Evolutionary conservation across 2,113 vertebrate species (phyloP).

Genomic region (Barnardius zonarius): DNA sequence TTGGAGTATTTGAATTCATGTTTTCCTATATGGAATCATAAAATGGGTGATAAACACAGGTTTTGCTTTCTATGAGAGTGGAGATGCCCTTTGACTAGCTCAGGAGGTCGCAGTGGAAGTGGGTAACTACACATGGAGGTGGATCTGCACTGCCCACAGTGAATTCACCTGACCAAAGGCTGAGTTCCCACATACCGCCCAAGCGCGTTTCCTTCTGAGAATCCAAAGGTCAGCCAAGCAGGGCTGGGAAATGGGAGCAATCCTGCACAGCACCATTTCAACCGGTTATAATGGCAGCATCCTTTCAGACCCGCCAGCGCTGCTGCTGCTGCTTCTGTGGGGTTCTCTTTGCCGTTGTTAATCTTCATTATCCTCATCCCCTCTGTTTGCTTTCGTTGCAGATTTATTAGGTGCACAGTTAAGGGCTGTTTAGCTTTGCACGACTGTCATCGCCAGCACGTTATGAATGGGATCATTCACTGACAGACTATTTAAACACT

Average conservation of each 20-base stretch:
- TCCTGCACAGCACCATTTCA: background rate
- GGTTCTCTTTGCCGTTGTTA: background rate
- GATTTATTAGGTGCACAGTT: conserved; percentile 70
- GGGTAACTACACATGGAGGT: fast-evolving
- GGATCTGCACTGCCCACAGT: fast-evolving
- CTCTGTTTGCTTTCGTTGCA: conserved; percentile 74
- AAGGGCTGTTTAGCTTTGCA: conserved; percentile 66
- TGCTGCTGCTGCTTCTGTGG: background rate
- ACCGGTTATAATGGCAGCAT: background rate
- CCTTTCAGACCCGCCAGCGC: conserved; percentile 1
- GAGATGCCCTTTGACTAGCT: background rate
- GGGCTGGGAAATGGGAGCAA: background rate
- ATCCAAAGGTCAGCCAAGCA: background rate
- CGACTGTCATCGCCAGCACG: conserved; percentile 67
- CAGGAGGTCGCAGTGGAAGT: background rate
- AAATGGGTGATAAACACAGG: background rate
- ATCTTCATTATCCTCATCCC: background rate
- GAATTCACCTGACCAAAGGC: fast-evolving
- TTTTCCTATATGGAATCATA: background rate
- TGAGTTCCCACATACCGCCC: background rate
- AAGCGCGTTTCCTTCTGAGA: background rate
- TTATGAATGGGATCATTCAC: conserved; percentile 77
- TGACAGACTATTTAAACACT: conserved; percentile 68
- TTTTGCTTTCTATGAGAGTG: fast-evolving
- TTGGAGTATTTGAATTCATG: background rate